Percentiles rank a stretch among this genome's conserved stretches.
These are phyloP conservation scores for Panthera uncia DNA, from an alignment of 2,113 vertebrate genomes.

Conservation along the genomic window DNA sequence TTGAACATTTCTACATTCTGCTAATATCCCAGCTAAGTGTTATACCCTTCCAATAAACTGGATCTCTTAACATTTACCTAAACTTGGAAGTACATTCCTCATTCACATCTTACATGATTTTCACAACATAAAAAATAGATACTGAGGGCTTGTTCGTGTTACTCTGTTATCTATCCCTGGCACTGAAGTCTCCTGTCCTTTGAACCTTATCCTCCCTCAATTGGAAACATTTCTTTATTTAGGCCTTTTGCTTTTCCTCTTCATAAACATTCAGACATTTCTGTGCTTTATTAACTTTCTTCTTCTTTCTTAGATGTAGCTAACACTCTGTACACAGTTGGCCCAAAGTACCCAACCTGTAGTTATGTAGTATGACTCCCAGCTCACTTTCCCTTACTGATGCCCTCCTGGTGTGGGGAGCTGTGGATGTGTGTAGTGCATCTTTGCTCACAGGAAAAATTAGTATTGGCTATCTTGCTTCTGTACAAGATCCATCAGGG, in stretches of 20 bases:
- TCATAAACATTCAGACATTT: not conserved
- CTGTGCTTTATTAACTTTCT: not conserved
- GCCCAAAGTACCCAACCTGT: not conserved
- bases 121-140: not conserved
- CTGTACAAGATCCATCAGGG: not conserved
- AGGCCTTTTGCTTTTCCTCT: not conserved
- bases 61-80: not conserved
- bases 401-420: not conserved
- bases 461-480: not conserved
- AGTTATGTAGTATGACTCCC: not conserved
- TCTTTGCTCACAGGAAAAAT: not conserved
- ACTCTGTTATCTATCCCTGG: not conserved
- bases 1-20: not conserved
- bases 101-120: not conserved
- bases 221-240: not conserved
- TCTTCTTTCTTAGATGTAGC: conserved; percentile 16
- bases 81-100: not conserved
- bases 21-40: not conserved
- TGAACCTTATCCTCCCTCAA: not conserved
- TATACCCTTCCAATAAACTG: not conserved
- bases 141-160: not conserved
- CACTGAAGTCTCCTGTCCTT: not conserved
- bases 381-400: not conserved
- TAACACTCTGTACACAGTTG: not conserved
- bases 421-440: not conserved